Conservation (phyloP, 2,113 vertebrate species). For the Bungarus multicinctus region DNA sequence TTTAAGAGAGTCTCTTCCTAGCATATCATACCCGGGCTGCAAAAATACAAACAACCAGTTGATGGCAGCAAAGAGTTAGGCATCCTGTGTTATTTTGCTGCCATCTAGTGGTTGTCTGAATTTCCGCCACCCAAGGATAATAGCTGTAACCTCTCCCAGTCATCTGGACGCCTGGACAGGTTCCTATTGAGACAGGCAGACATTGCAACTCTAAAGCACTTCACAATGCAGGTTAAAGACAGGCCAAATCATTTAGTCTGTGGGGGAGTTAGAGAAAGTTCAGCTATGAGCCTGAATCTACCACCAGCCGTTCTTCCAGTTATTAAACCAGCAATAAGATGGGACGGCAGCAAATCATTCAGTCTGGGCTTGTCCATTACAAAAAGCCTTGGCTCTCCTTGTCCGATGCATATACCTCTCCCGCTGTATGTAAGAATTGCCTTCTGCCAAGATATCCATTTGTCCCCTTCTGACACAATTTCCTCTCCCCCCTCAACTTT, state of each 20-base stretch:
- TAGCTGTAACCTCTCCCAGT: not conserved
- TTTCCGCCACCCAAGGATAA: not conserved
- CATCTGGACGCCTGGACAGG: not conserved
- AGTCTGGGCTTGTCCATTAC: not conserved
- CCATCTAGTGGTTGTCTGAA: not conserved
- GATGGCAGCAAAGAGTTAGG: not conserved
- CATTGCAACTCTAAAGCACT: not conserved
- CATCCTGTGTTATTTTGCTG: not conserved
- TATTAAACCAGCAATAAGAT: not conserved
- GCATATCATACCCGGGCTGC: not conserved
- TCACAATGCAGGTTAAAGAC: not conserved
- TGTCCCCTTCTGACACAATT: slow-evolving; percentile 15
- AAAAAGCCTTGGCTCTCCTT: not conserved
- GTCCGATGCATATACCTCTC: not conserved
- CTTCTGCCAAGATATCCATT: slow-evolving; percentile 15
- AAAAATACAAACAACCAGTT: not conserved
- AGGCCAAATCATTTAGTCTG: not conserved
- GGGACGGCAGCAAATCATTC: not conserved
- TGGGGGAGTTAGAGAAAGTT: not conserved
- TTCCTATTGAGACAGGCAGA: not conserved
- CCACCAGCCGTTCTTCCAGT: not conserved
- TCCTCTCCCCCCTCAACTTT: slow-evolving; percentile 21
- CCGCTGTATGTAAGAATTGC: not conserved
- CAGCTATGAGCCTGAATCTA: not conserved
- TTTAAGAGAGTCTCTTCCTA: not conserved